phyloP scores from a whole-genome alignment of 2,888 invertebrate genomes.

The Ophonus ardosiacus region DNA sequence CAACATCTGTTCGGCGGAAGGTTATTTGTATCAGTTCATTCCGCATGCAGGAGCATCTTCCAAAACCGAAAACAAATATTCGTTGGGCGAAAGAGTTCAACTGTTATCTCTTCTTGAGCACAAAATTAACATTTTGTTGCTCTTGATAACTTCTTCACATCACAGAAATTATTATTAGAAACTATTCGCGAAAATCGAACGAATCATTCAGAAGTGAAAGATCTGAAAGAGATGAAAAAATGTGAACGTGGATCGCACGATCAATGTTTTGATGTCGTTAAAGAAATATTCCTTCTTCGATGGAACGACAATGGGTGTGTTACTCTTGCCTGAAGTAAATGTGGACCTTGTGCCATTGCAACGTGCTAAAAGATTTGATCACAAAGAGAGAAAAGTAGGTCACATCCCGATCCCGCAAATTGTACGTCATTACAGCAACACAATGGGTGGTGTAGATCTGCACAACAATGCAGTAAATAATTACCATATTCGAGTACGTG shows the following conservation, averaged over 20 bases:
- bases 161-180: background rate
- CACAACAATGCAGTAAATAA: constrained; percentile 27
- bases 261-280: constrained; percentile 13
- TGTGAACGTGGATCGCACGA: constrained; percentile 2
- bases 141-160: constrained; percentile 26
- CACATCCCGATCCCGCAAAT: background rate
- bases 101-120: background rate
- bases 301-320: constrained; percentile 24
- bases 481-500: constrained; percentile 10
- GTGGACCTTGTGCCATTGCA: background rate
- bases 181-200: constrained; percentile 34
- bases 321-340: background rate
- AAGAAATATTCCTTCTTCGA: constrained; percentile 12
- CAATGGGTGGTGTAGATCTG: constrained; percentile 26
- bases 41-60: constrained; percentile 65
- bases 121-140: background rate
- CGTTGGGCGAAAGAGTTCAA: constrained; percentile 46
- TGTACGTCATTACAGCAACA: background rate
- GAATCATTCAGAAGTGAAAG: constrained; percentile 13
- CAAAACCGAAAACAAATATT: constrained; percentile 3
- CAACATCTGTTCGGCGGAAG: constrained; percentile 61
- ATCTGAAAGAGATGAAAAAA: background rate
- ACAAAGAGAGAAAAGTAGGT: background rate
- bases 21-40: constrained; percentile 64
- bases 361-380: constrained; percentile 11